Evolutionary conservation across 2,888 invertebrate genomes (phyloP), one percentile per base, ranked within the genome.

Genomic region (Yponomeuta evonymella): DNA sequence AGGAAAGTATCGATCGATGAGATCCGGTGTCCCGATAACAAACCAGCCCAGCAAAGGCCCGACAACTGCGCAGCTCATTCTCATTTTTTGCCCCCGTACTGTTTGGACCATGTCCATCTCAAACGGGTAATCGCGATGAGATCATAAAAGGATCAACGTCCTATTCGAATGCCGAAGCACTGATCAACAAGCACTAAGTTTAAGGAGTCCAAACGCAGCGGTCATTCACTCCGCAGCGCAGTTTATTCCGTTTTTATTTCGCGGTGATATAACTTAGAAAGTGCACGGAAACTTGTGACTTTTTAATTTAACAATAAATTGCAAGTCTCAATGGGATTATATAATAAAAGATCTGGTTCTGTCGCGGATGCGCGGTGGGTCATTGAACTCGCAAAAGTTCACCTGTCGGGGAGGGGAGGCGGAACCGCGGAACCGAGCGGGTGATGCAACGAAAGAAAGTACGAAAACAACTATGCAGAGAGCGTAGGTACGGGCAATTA

Each of bases 361-460:
- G 74, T 79, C 79, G 81, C 82, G 84, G 84, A 85, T 83, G 83
- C 84, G 80, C 78, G 79, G 76, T 81, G 79, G 90, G 88, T 90
- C 88, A 83, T 77, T 88, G 90, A 90, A 90, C 91, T 90, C 87
- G 90, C 90, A 80, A 90, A 91, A 88, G 84, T 79, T 85, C 85
- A 90, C 88, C 88, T 89, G 89, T 83, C 84, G 81, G 73, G 77
- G 82, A 80, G 86, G 83, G 85, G 82, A 81, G 69, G 48, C 65
- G 48, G 66, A 69, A 64, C 48, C 70, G 82, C 80, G 81, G 78
- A 80, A 83, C 82, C 82, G 81, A 79, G 80, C 15, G 89, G 75
- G 86, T 92, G 90, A 90, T 89, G 90, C 88, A 90, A 92, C 76
- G 85, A 86, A 91, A 90, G 92, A 92, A 91, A 92, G 91, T 90